Conservation (phyloP, 2,888 invertebrate genomes). For the Chloroclysta siterata region DNA sequence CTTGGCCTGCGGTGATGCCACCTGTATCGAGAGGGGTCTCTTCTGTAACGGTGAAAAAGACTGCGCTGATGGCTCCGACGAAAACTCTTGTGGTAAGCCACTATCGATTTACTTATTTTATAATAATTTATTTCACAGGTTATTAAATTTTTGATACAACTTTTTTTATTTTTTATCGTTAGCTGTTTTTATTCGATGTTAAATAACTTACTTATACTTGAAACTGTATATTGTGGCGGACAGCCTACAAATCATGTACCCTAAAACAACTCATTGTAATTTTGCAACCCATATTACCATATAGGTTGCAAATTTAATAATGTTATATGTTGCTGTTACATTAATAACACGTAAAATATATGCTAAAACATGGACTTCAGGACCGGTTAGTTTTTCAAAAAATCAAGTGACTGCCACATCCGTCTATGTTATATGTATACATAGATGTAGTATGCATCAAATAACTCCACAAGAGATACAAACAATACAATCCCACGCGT, state of each 20-base stretch:
- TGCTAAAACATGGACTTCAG: not conserved
- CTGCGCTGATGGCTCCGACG: constrained; percentile 94
- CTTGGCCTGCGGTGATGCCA: constrained; percentile 94
- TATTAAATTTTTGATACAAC: no score
- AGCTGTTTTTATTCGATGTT: no score
- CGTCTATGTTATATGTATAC: not conserved
- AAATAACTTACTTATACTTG: no score
- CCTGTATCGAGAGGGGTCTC: constrained; percentile 94
- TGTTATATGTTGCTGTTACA: constrained; percentile 7
- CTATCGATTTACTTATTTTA: not conserved
- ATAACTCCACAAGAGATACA: constrained; percentile 43
- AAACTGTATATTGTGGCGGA: no score
- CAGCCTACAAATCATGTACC: no score
- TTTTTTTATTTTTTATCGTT: no score
- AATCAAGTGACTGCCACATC: not conserved
- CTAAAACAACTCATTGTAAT: constrained; percentile 48
- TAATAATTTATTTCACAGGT: no score
- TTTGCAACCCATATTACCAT: constrained; percentile 56
- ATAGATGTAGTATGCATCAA: constrained; percentile 42
- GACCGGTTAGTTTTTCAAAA: constrained; percentile 15
- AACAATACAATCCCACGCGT: constrained; percentile 51
- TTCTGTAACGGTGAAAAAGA: constrained; percentile 97
- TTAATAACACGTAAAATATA: not conserved
- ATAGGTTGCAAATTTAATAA: constrained; percentile 42
- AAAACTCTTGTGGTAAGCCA: constrained; percentile 95